Base-by-base conservation (phyloP, 2,113 vertebrate species). In the Bambusicola thoracicus region DNA sequence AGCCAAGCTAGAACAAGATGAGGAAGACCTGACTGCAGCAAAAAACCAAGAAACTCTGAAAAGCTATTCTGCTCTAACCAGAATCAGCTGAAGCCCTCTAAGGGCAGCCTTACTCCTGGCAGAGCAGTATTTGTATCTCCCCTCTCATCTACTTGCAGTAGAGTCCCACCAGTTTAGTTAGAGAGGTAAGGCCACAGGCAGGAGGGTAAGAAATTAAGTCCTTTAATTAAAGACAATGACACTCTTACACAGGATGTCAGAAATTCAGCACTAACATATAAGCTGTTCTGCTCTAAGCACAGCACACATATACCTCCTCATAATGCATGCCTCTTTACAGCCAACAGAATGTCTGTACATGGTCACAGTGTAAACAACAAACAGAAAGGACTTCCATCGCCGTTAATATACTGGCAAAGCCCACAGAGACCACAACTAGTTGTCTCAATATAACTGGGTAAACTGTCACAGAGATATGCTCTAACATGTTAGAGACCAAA, bases 381-480 rank as follows among this genome's bases (percentile, higher is more conserved):
- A 74, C 69, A 93, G 61, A 74, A 75, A 83, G 61, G 73, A 86
- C 36, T 83, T 92, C 41, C 17, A 81, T 75, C 67, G 61, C n/a
- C 48, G 93, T 96, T 94, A 94, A 95, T 90, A 56, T 3, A 94
- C 76, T 68, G 66, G 81, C 53, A 92, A 88, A 92, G 51, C 83
- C 88, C 83, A 90, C 79, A 90, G 76, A 86, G 61, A 90, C 46
- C 43, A 68, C 61, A 81, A 12, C 17, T 58, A 25, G 61, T 44
- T 38, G 38, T 90, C 76, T 92, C 46, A 27, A 2, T 75, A 40
- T 21, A 68, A 65, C 43, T 65, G 80, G 65, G 61, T 49, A 70
- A 59, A 41, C 40, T 88, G 63, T 55, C 68, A 83, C 67, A 87
- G 87, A 91, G 20, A 10, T 43, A 20, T 16, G 17, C 41, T 90